Base-by-base conservation (phyloP, 2,888 invertebrate genomes). In the Podabrus alpinus region DNA sequence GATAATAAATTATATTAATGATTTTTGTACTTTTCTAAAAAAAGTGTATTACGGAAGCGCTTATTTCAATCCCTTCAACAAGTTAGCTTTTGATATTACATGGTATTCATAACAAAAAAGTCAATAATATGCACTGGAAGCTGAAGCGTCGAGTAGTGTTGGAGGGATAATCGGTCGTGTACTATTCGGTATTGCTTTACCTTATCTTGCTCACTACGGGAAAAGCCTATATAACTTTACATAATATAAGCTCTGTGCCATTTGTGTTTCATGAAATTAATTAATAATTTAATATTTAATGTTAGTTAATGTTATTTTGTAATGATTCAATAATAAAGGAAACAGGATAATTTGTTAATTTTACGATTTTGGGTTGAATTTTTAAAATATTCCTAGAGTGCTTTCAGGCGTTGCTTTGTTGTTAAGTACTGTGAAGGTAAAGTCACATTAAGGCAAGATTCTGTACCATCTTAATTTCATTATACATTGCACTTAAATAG, bases 401-500 rank as follows among this genome's bases (percentile, higher is more conserved):
- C 7, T 45, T 45, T 45, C 25, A 7, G n/a, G 45, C 45, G n/a
- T n/a, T 9, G 45, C 5, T n/a, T 9, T n/a, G 45, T n/a, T n/a
- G 45, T n/a, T 45, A 9, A n/a, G n/a, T 45, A 29, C n/a, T 0
- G 45, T n/a, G n/a, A 7, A 21, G 19, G 19, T 19, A 19, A 64
- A 64, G 62, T 64, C 62, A 64, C 17, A 64, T 64, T 64, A 19
- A 64, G 21, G 21, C 17, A 21, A 21, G 19, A 64, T 64, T 64
- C 21, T 21, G 62, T 21, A n/a, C 19, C 21, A 64, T 64, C 21
- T 21, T 19, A 64, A 64, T 64, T 64, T 64, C 16, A 64, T 64
- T 64, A 64, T 66, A 67, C 15, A 69, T 29, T 72, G 69, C 72
- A 75, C 25, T 60, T 69, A 75, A 75, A 75, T 66, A 72, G 59